Conservation (phyloP, 1,140 invertebrate genomes). For the Heliconius himera region DNA sequence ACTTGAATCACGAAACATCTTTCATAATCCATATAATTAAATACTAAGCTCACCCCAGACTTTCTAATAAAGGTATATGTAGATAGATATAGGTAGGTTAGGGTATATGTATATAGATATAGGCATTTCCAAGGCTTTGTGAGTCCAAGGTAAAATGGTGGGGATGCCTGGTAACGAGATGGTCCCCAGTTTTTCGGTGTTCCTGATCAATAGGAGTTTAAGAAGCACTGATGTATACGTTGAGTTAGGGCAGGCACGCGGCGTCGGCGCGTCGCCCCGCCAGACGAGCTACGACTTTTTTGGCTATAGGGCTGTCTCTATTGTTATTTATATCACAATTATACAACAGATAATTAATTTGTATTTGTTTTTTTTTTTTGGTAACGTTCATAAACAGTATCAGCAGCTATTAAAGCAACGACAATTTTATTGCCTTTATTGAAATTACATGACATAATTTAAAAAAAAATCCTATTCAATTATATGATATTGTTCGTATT, state of each 20-base stretch:
- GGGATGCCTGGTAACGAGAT: conserved; percentile 33
- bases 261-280: conserved; percentile 57
- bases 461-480: too few species aligned
- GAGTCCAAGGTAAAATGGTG: conserved; percentile 20
- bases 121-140: conserved; percentile 4
- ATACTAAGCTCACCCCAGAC: neutral
- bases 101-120: neutral
- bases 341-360: neutral
- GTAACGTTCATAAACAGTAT: neutral
- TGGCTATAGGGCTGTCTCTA: conserved; percentile 60
- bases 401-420: neutral
- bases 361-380: neutral
- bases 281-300: conserved; percentile 57
- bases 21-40: neutral
- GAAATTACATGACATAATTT: too few species aligned
- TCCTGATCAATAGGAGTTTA: conserved; percentile 42
- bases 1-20: neutral
- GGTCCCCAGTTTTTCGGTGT: conserved; percentile 34
- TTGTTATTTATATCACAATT: conserved; percentile 25
- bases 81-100: neutral
- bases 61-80: neutral
- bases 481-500: neutral
- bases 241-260: conserved; percentile 75
- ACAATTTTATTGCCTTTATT: too few species aligned
- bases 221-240: conserved; percentile 51